These are phyloP conservation scores for Ceratosolen fusciceps DNA, from an alignment of 1,140 invertebrate genomes.

Conservation along the genomic window DNA sequence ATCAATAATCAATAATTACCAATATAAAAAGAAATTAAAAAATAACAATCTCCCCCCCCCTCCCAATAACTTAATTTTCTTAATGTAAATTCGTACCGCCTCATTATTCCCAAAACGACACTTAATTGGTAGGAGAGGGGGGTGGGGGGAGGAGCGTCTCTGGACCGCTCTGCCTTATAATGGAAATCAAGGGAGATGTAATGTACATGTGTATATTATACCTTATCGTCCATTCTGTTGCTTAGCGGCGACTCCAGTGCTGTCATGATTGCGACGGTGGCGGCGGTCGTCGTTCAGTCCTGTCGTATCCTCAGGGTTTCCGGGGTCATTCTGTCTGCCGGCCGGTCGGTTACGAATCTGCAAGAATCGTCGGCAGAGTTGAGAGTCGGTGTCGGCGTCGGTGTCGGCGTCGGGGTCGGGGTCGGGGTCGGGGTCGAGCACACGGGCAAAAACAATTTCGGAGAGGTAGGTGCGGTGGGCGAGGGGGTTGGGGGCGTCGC, in stretches of 20 bases:
- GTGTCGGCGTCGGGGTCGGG: background rate
- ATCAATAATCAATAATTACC: no score
- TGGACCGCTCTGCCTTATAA: no score
- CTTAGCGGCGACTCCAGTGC: conserved; percentile 22
- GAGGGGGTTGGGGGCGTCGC: no score
- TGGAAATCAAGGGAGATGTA: no score
- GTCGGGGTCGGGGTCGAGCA: background rate
- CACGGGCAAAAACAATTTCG: conserved; percentile 19
- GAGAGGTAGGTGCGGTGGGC: background rate
- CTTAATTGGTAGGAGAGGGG: no score
- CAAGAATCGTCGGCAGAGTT: conserved; percentile 24
- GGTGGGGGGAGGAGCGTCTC: no score
- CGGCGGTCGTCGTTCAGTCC: conserved; percentile 5
- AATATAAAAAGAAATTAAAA: no score
- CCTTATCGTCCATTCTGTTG: conserved; percentile 23
- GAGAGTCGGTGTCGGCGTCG: background rate
- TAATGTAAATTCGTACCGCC: no score
- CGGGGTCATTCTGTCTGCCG: conserved; percentile 17
- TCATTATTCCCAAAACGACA: no score
- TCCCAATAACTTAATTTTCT: no score
- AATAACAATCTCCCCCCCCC: no score
- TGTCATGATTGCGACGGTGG: background rate
- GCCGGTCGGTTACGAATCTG: conserved; percentile 4
- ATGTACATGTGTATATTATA: no score
- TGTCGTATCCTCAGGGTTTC: background rate